These are phyloP conservation scores for Zaprionus inermis DNA, from an alignment of 1,140 invertebrate genomes.

Conservation along the genomic window DNA sequence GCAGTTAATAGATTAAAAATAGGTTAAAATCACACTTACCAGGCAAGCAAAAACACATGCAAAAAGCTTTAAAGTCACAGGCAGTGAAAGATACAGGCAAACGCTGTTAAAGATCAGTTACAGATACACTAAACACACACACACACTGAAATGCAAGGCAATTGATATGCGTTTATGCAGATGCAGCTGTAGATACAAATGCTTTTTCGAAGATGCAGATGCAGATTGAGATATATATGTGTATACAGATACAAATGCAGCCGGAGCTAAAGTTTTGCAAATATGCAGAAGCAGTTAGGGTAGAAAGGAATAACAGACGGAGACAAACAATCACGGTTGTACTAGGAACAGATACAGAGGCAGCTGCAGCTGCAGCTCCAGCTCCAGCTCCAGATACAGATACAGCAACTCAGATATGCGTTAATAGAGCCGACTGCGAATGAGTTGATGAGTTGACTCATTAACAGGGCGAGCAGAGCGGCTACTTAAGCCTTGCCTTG, in stretches of 20 bases:
- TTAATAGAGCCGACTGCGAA: conserved; percentile 31
- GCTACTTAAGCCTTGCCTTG: conserved; percentile 29
- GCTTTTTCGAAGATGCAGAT: not conserved
- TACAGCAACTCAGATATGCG: conserved; percentile 5
- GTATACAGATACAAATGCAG: not conserved
- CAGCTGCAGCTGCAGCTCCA: not conserved
- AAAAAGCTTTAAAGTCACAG: not conserved
- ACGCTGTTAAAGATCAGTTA: not conserved
- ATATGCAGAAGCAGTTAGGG: conserved; percentile 5
- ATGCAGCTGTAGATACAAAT: conserved; percentile 1
- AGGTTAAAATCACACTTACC: not conserved
- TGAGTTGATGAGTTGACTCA: conserved; percentile 40
- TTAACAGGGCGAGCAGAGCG: conserved; percentile 23
- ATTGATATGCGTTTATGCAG: conserved; percentile 7
- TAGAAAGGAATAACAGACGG: not conserved
- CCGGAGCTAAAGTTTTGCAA: not conserved
- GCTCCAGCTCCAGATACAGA: conserved; percentile 1
- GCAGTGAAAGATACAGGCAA: not conserved
- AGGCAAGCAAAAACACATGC: not conserved
- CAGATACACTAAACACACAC: not conserved
- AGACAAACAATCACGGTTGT: not conserved
- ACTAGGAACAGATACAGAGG: not conserved
- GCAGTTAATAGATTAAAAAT: conserved; percentile 1
- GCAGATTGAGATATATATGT: not conserved
- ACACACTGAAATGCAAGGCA: not conserved